phyloP scores from a whole-genome alignment of 2,888 invertebrate species.

The Eristalinus aeneus region DNA sequence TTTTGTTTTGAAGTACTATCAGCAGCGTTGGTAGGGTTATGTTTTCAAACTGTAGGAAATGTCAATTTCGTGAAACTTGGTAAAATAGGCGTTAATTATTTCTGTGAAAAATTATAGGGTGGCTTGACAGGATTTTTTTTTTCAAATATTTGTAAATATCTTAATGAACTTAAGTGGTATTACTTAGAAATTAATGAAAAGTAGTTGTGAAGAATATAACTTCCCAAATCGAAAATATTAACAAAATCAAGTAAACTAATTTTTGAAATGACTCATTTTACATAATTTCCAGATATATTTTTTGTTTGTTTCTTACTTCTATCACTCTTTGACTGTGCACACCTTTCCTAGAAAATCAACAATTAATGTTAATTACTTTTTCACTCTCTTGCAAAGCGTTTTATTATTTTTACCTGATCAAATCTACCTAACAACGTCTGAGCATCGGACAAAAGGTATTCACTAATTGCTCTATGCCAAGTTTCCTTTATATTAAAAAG shows the following conservation, averaged over 20 bases:
- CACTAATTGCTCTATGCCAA: neutral
- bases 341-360: neutral
- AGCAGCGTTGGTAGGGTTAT: constrained; percentile 43
- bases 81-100: neutral
- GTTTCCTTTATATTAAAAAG: constrained; percentile 17
- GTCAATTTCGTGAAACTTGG: constrained; percentile 30
- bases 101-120: neutral
- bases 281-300: too few species aligned
- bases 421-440: neutral
- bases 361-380: neutral
- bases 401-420: too few species aligned
- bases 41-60: constrained; percentile 48
- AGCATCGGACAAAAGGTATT: neutral
- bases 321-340: neutral
- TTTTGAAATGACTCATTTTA: too few species aligned
- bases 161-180: too few species aligned
- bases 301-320: neutral
- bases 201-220: too few species aligned
- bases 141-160: neutral
- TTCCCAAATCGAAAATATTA: too few species aligned
- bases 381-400: neutral
- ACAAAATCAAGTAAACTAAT: too few species aligned
- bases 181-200: too few species aligned
- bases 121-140: neutral
- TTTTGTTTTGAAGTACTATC: constrained; percentile 35